Conservation (phyloP, 2,113 vertebrate genomes). For the Ameiurus melas region DNA sequence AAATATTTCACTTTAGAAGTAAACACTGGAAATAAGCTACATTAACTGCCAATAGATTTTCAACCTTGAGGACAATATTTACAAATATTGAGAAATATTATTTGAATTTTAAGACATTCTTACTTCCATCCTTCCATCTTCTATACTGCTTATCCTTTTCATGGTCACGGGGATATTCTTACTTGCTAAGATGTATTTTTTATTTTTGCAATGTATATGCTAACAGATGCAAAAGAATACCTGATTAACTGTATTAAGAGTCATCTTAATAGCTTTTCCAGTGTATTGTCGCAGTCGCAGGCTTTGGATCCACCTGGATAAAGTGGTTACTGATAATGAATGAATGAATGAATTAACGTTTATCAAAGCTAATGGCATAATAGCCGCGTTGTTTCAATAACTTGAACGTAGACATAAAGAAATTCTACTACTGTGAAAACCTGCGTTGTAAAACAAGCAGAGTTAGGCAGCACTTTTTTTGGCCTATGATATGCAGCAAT, state of each 20-base stretch:
- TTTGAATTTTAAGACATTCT: no score
- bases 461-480: conserved; percentile 50
- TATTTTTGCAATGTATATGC: not conserved
- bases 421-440: not conserved
- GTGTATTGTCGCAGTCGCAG: not conserved
- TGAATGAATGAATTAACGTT: not conserved
- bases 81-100: not conserved
- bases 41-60: not conserved
- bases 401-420: conserved; percentile 22
- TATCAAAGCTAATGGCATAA: not conserved
- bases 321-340: not conserved
- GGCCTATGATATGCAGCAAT: conserved; percentile 50
- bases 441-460: conserved; percentile 30
- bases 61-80: not conserved
- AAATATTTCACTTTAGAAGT: not conserved
- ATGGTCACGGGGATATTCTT: no score
- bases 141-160: no score
- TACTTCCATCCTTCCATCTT: no score
- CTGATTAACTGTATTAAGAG: not conserved
- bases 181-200: not conserved
- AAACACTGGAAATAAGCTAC: not conserved
- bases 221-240: not conserved
- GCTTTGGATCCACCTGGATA: not conserved
- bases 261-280: not conserved
- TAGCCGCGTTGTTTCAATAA: conserved; percentile 32